Evolutionary conservation across 1,140 invertebrate species (phyloP).

Genomic region (Pemphigus obesinymphae): DNA sequence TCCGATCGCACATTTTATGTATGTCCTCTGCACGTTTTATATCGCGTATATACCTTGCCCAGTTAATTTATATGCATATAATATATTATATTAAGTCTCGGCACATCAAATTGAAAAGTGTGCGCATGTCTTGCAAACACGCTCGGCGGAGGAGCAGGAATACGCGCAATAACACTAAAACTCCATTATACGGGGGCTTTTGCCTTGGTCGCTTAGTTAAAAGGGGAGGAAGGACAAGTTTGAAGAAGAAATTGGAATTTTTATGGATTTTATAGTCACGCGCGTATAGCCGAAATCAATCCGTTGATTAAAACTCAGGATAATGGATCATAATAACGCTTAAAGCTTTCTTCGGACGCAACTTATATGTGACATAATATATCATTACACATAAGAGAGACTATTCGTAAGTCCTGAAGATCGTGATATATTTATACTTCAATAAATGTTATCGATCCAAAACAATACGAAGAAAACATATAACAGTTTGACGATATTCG

Average conservation of each 20-base stretch:
- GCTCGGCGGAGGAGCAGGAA: background rate
- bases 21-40: background rate
- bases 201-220: background rate
- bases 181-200: background rate
- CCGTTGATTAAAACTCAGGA: background rate
- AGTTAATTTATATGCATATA: background rate
- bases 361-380: too few relatives aligned
- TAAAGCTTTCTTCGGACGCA: background rate
- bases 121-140: background rate
- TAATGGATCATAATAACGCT: background rate
- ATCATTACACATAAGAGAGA: background rate
- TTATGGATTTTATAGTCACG: background rate
- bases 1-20: slow-evolving; percentile 18
- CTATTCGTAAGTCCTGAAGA: background rate
- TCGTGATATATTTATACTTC: too few relatives aligned
- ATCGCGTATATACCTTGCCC: background rate
- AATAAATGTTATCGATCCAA: too few relatives aligned
- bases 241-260: background rate
- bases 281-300: background rate
- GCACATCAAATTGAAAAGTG: background rate
- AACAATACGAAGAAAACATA: too few relatives aligned
- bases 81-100: background rate
- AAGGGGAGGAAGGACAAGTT: background rate
- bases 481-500: too few relatives aligned
- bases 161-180: background rate